phyloP scores from a whole-genome alignment of 2,888 invertebrate genomes.

The Nomada flava region DNA sequence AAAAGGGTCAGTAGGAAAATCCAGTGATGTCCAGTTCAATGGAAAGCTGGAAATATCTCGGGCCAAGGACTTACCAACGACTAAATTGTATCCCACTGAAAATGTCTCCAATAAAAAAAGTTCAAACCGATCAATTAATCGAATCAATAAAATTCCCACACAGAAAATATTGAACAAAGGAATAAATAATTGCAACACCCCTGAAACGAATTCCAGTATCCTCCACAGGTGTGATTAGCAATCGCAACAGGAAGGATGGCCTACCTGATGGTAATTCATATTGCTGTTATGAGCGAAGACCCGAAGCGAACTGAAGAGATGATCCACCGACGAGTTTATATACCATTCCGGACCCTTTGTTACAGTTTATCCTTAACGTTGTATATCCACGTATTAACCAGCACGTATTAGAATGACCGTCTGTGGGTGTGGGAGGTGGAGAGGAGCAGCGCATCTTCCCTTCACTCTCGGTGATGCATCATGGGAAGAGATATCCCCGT shows the following conservation, averaged over 20 bases:
- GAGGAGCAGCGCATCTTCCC: conserved; percentile 79
- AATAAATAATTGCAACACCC: not conserved
- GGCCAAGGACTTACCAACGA: conserved; percentile 28
- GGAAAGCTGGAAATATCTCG: conserved; percentile 25
- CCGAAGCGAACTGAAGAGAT: conserved; percentile 80
- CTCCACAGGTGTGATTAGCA: not conserved
- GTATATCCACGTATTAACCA: conserved; percentile 71
- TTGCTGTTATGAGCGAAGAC: conserved; percentile 78
- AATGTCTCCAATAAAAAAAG: too few species aligned
- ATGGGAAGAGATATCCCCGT: conserved; percentile 67
- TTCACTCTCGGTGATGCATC: conserved; percentile 79
- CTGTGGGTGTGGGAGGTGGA: conserved; percentile 71
- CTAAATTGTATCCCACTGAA: conserved; percentile 32
- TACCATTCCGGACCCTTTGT: conserved; percentile 80
- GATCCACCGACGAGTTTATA: conserved; percentile 80
- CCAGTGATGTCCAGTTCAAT: conserved; percentile 6
- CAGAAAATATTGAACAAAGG: not conserved
- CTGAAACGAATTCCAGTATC: not conserved
- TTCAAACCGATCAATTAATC: too few species aligned
- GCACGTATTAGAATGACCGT: conserved; percentile 73
- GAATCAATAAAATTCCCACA: too few species aligned
- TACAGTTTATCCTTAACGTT: conserved; percentile 79
- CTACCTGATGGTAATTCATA: conserved; percentile 81
- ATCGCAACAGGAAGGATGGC: conserved; percentile 46
- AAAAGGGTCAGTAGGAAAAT: conserved; percentile 24